Evolutionary conservation across 2,113 vertebrate species (phyloP).

Genomic region (Daubentonia madagascariensis): DNA sequence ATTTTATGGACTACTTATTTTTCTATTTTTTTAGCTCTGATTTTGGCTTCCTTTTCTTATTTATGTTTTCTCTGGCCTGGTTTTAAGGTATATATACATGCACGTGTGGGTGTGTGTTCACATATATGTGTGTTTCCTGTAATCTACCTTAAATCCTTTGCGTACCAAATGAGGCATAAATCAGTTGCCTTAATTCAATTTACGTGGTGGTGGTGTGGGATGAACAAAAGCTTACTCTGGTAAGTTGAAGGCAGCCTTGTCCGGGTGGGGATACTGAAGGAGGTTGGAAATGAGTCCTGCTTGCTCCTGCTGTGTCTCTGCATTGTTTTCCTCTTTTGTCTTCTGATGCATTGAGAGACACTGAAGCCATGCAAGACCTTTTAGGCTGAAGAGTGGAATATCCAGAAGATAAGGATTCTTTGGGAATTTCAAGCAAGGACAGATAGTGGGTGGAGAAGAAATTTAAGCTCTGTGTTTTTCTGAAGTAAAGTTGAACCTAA

Average conservation of each 20-base stretch:
- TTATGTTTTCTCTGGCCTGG: background rate
- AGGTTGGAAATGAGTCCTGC: background rate
- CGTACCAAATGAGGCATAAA: background rate
- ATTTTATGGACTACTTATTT: background rate
- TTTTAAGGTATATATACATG: background rate
- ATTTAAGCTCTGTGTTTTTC: background rate
- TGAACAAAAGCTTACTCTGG: background rate
- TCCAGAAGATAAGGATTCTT: background rate
- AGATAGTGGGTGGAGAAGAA: background rate
- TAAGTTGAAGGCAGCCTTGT: background rate
- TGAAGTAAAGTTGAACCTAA: slow-evolving; percentile 13
- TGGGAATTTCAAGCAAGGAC: background rate
- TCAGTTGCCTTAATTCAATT: background rate
- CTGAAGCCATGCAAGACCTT: background rate
- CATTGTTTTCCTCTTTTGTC: background rate
- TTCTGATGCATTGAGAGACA: background rate
- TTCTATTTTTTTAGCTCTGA: background rate
- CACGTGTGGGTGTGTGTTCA: background rate
- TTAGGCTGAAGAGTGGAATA: background rate
- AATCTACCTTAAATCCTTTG: background rate
- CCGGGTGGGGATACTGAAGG: background rate
- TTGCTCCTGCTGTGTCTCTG: background rate
- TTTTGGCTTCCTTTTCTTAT: background rate
- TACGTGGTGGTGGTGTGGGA: background rate
- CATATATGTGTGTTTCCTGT: background rate